These are phyloP conservation scores for Pachypanchax playfairii DNA, from an alignment of 2,113 vertebrate species.

Conservation along the genomic window DNA sequence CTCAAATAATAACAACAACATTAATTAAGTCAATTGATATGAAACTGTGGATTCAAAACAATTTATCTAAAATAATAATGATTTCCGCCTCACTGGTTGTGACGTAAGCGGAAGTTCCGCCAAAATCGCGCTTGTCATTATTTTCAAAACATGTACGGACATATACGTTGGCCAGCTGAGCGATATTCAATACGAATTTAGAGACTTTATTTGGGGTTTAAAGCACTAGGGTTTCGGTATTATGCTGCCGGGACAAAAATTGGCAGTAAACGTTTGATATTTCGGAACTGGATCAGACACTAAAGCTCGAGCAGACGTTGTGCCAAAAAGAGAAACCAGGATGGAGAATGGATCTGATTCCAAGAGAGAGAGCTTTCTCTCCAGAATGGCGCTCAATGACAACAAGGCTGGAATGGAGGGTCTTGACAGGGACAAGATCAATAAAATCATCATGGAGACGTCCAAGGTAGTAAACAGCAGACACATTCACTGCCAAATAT, in stretches of 20 bases:
- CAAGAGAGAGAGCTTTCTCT: conserved; percentile 80
- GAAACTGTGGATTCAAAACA: too few species aligned
- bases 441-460: conserved; percentile 95
- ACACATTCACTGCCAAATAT: background rate
- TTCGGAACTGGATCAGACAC: background rate
- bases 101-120: conserved; percentile 61
- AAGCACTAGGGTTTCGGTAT: background rate
- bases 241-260: background rate
- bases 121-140: background rate
- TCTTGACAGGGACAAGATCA: conserved; percentile 96
- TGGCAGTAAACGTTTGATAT: too few species aligned
- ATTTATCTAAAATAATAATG: too few species aligned
- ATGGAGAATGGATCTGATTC: conserved; percentile 59
- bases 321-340: background rate
- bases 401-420: conserved; percentile 99
- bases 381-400: conserved; percentile 95
- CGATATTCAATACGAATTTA: background rate
- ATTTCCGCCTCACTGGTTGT: conserved; percentile 9
- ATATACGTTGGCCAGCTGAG: background rate
- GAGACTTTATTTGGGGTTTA: background rate
- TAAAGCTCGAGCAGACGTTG: background rate
- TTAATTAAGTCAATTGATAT: too few species aligned
- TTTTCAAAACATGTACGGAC: conserved; percentile 41
- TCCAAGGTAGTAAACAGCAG: conserved; percentile 85
- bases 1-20: too few species aligned